A percentile compares a stretch with the other conserved stretches of the same genome.
Conservation (phyloP, 2,888 invertebrate genomes). For the Busseola fusca region DNA sequence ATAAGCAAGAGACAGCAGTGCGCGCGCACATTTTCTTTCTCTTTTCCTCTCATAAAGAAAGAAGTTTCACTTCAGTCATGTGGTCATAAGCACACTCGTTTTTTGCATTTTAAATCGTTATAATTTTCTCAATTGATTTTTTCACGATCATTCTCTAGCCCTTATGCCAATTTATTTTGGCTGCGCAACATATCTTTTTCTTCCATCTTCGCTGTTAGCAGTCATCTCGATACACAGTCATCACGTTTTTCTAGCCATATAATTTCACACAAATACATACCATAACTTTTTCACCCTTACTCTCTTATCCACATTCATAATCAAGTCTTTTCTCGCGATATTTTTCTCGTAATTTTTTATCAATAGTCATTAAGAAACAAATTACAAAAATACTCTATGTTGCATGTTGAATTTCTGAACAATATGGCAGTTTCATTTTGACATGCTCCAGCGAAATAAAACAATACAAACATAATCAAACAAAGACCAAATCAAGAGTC, state of each 20-base stretch:
- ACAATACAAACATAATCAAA: constrained; percentile 68
- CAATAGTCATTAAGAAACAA: constrained; percentile 6
- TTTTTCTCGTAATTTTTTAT: background rate
- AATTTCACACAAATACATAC: background rate
- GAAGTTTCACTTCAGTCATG: too few species aligned
- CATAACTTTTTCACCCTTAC: background rate
- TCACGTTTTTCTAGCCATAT: background rate
- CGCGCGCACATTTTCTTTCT: too few species aligned
- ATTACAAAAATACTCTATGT: constrained; percentile 8
- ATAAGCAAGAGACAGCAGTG: too few species aligned
- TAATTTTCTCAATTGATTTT: too few species aligned
- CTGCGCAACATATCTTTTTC: background rate
- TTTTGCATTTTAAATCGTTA: constrained; percentile 10
- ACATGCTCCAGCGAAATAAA: constrained; percentile 59
- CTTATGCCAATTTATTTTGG: background rate
- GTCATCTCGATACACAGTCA: background rate
- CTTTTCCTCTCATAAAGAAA: too few species aligned
- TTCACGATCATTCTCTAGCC: background rate
- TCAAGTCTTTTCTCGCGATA: background rate
- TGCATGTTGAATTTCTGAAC: constrained; percentile 22
- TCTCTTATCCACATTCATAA: background rate
- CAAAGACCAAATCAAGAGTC: constrained; percentile 69
- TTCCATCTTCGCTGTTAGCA: background rate
- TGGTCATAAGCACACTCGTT: too few species aligned
- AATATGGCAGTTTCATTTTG: constrained; percentile 46